Evolutionary conservation across 2,797 vertebrate genomes (phyloP).

Genomic region (Eidolon dupreanum): DNA sequence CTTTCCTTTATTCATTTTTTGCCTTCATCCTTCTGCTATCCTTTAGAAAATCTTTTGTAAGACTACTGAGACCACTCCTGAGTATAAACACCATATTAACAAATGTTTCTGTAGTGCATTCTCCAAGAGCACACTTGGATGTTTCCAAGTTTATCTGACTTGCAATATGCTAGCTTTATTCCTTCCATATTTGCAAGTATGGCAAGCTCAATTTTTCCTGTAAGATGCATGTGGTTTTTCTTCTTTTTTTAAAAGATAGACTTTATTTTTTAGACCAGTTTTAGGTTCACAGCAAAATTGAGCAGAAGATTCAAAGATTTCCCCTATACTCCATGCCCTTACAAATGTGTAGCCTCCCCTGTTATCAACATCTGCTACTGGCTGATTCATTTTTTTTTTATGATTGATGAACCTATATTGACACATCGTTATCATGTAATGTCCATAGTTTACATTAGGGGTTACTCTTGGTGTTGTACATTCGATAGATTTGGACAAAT

Average conservation of each 20-base stretch:
- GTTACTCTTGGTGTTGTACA: not conserved
- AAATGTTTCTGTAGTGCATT: not conserved
- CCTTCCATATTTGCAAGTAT: not conserved
- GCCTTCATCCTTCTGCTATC: not conserved
- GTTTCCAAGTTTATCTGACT: slow-evolving; percentile 14
- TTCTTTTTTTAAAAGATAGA: not conserved
- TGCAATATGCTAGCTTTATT: slow-evolving; percentile 4
- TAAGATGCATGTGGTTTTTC: not conserved
- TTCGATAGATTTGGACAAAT: not conserved
- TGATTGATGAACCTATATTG: not conserved
- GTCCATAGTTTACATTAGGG: not conserved
- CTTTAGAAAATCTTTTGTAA: slow-evolving; percentile 18
- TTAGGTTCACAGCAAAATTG: not conserved
- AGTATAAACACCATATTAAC: not conserved
- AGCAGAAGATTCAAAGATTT: not conserved
- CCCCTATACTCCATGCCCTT: not conserved
- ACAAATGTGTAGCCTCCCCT: not conserved
- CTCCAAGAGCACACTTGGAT: not conserved
- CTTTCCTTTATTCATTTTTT: not conserved
- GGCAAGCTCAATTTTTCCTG: not conserved
- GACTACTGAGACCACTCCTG: not conserved
- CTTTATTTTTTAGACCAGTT: not conserved
- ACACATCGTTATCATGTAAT: not conserved
- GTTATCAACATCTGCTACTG: not conserved
- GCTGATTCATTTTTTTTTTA: not conserved